Evolutionary conservation across 2,888 invertebrate genomes (phyloP), one percentile per base, ranked within the genome.

Genomic region (Steinernema carpocapsae): DNA sequence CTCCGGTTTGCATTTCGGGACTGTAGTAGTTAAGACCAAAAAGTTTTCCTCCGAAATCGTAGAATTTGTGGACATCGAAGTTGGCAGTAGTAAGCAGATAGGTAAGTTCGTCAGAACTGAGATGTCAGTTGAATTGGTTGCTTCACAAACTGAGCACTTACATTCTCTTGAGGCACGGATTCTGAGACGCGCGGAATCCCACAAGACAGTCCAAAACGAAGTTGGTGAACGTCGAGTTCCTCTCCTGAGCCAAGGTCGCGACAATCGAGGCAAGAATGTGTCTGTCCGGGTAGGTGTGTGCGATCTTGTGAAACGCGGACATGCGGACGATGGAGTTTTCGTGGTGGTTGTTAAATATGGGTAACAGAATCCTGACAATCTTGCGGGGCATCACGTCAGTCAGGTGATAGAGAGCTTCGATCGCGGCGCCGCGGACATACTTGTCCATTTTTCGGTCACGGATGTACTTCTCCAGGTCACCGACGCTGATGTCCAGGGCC

Each of bases 381-480:
- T 83, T 79, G 71, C 74, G 74, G 32, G 81, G 83, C 73, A 75
- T 76, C 14, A 59, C 24, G 10, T 32, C 43, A 17, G 74, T 72
- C 48, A 83, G 76, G 46, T 80, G 78, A 17, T 79, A 77, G 43
- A 83, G 52, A 14, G 82, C 75, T 46, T 81, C 80, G 74, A 83
- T 73, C 75, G 82, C 80, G 56, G 84, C 77, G 45, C 76, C 29
- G 43, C 85, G 82, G 79, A 83, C 71, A 43, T 76, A 19, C n/a
- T 79, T 37, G 59, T 72, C 73, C 59, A 70, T 79, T n/a, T 70
- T 42, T 52, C 76, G 70, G 79, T 83, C 78, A 56, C 73, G 42
- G 79, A 86, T 82, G 78, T 87, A 82, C 75, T 84, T 80, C 77
- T 85, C 82, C 72, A 87, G 80, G 71, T 80, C 78, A 71, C 75